Evolutionary conservation across 2,113 vertebrate genomes (phyloP).

Genomic region (Myotis yumanensis): DNA sequence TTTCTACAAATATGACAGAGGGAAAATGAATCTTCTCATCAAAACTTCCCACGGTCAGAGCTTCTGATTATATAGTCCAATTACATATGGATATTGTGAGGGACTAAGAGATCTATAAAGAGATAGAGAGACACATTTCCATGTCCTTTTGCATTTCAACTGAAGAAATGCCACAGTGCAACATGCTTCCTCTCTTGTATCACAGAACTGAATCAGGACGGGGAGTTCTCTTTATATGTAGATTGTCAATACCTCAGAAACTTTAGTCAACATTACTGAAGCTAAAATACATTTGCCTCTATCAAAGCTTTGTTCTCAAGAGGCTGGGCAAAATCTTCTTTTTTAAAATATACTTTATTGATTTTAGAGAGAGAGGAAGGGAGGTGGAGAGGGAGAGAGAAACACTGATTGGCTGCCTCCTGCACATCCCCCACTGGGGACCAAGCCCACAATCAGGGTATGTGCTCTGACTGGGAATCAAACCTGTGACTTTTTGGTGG

Average conservation of each 20-base stretch:
- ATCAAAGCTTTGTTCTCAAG: neutral
- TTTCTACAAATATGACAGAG: conserved; percentile 22
- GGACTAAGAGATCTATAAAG: neutral
- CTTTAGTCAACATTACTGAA: neutral
- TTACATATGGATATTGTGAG: neutral
- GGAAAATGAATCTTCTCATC: conserved; percentile 1
- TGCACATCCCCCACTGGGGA: too few relatives aligned
- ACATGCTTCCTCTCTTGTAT: neutral
- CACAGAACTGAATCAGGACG: neutral
- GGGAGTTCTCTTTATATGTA: neutral
- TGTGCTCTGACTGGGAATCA: too few relatives aligned
- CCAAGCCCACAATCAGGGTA: too few relatives aligned
- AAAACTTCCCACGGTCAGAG: neutral
- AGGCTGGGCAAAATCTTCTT: neutral
- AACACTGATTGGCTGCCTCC: too few relatives aligned
- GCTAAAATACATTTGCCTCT: neutral
- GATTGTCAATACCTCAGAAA: neutral
- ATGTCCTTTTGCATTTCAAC: neutral
- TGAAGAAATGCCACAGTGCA: neutral
- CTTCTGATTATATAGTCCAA: neutral
- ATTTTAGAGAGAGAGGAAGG: too few relatives aligned
- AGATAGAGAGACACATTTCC: neutral
- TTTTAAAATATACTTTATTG: too few relatives aligned
- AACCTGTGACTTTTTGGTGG: too few relatives aligned
- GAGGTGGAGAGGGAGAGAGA: too few relatives aligned